Base-by-base conservation (phyloP, 2,888 invertebrate genomes). In the Meta bourneti region DNA sequence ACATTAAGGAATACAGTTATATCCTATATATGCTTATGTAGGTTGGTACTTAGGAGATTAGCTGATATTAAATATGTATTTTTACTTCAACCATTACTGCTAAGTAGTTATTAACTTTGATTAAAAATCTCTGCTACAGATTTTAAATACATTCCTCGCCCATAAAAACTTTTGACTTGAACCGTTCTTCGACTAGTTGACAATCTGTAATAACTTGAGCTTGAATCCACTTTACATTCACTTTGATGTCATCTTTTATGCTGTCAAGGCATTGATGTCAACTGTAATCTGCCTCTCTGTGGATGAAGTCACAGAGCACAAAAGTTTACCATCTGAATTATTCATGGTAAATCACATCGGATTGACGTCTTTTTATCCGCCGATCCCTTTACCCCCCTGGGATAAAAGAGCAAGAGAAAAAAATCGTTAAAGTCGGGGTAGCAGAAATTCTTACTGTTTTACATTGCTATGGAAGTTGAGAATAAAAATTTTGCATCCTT, bases 251-350 rank as follows among this genome's bases (percentile, higher is more conserved):
- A 89, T 89, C 83, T 89, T 89, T 89, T 89, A 89, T 89, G 83
- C 78, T 77, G 83, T 52, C 83, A 89, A 84, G 79, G 78, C 83
- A 84, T 84, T 83, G 75, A 89, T 71, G 89, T 89, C 89, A 79
- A 69, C 74, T 81, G 81, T 89, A 89, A 84, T 79, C 84, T 83
- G 71, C 83, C 70, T 52, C 54, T 72, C 54, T 78, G 54, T 51
- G 54, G 78, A 72, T 20, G 72, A 79, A 77, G 84, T 89, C 83
- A 71, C 89, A 77, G 61, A 51, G 83, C 84, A 89, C 89, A 84
- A 89, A 89, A 89, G 89, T 89, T 89, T 89, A 89, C 89, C 84
- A 71, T 89, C 89, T 89, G 89, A 89, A 89, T 89, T 83, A 89
- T 89, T 89, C 89, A 89, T 89, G 83, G 83, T 89, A 89, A 89